Evolutionary conservation across 1,140 invertebrate species (phyloP), one percentile per base, ranked within the genome.

Genomic region (Trichonephila clavata): DNA sequence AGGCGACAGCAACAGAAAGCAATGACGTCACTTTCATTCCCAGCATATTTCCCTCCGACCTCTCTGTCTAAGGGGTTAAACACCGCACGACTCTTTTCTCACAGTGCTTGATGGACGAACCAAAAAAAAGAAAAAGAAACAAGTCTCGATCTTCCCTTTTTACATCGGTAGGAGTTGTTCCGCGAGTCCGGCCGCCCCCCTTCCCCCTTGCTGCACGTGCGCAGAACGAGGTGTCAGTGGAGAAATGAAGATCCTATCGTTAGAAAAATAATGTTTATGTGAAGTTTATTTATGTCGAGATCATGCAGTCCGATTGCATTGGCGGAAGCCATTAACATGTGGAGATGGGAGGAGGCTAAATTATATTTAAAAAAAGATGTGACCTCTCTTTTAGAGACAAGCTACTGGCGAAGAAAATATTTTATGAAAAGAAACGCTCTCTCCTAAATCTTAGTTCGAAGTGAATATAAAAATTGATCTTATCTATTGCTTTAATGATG

Each of bases 191-290:
- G 39, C 7, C 18, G 18, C 71, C 71, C 65, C 27, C 71, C 14
- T 32, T 16, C 61, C 61, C 18, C 21, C 21, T 16, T 61, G 4
- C 21, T 63, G 61, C 61, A 21, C 61, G 27, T 32, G 27, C 24
- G 27, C 16, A 27, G 27, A 77, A 77, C 32, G 27, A 77, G 71
- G 71, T 39, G 71, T 77, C 71, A 39, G 27, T 32, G 4, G 68
- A 65, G n/a, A 65, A 65, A 65, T 65, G 71, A 27, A 77, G 71
- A 77, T 77, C 71, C 24, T 39, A 77, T 77, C 71, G 71, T 18
- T 13, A 10, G 65, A 68, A 14, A 50, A 24, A 13, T 24, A 24
- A 68, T 68, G 65, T 24, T 68, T 68, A 24, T 27, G 71, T 27
- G 27, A 18, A 39, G 71, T 77, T 77, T 77, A 32, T 77, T 77